phyloP scores from a whole-genome alignment of 2,797 vertebrate species.

The Xiphorhynchus erythropygius region DNA sequence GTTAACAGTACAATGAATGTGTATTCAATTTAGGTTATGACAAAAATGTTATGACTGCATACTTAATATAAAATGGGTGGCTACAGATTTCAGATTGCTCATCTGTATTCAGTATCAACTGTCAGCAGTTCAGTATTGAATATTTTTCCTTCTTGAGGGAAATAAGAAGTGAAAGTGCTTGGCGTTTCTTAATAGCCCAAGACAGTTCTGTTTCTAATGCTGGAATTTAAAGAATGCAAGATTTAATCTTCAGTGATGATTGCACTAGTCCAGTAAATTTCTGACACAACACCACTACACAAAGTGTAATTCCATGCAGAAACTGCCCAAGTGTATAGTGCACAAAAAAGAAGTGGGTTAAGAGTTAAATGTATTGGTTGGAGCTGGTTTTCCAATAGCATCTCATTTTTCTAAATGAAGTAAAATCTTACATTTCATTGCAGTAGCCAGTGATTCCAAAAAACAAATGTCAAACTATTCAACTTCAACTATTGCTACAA shows the following conservation, averaged over 20 bases:
- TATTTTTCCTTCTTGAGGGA: background rate
- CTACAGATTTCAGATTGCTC: background rate
- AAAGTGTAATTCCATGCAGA: background rate
- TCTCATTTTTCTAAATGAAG: background rate
- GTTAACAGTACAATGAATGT: background rate
- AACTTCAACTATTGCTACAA: background rate
- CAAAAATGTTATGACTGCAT: background rate
- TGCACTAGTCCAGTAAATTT: background rate
- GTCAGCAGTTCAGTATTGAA: background rate
- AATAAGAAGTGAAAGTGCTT: background rate
- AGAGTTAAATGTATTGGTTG: background rate
- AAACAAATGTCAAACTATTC: background rate
- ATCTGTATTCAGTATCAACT: background rate
- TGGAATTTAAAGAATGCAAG: slow-evolving; percentile 4
- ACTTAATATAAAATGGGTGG: background rate
- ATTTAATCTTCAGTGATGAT: slow-evolving; percentile 26
- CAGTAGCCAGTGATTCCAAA: background rate
- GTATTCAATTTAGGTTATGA: background rate
- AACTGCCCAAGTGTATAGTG: background rate
- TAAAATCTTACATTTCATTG: background rate
- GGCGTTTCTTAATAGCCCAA: background rate
- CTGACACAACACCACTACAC: background rate
- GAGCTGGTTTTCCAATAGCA: background rate
- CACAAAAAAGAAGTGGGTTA: background rate
- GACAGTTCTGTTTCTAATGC: background rate